Evolutionary conservation across 2,888 invertebrate species (phyloP).

Genomic region (Phengaris alcon): DNA sequence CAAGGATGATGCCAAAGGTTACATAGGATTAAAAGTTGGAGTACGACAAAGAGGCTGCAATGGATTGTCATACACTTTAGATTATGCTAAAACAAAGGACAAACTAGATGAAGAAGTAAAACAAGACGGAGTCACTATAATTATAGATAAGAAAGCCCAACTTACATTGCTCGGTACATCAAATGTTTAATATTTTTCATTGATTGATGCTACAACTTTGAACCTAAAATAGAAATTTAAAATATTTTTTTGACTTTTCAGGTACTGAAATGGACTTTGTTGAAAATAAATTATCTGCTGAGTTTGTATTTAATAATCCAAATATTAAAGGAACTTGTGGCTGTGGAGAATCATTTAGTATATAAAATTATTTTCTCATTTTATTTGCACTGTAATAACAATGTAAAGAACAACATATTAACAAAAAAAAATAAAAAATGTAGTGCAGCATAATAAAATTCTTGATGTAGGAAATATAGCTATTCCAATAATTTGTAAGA

Average conservation of each 20-base stretch:
- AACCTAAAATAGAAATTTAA: background rate
- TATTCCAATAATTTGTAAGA: background rate
- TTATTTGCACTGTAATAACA: background rate
- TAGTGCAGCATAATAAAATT: slow-evolving; percentile 4
- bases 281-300: slow-evolving; percentile 92
- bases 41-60: slow-evolving; percentile 98
- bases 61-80: slow-evolving; percentile 97
- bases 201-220: no score
- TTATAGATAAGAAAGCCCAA: slow-evolving; percentile 98
- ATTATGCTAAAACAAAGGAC: slow-evolving; percentile 93
- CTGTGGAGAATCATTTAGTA: slow-evolving; percentile 99
- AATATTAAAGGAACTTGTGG: slow-evolving; percentile 99
- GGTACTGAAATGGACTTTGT: slow-evolving; percentile 99
- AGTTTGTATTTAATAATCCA: slow-evolving; percentile 99
- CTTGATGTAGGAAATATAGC: background rate
- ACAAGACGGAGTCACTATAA: slow-evolving; percentile 96
- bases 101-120: slow-evolving; percentile 98
- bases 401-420: background rate
- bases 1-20: slow-evolving; percentile 83
- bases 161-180: slow-evolving; percentile 87
- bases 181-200: background rate
- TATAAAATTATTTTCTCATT: slow-evolving; percentile 69
- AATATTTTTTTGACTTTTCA: slow-evolving; percentile 47
- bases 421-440: background rate
- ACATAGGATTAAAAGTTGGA: slow-evolving; percentile 93